phyloP scores from a whole-genome alignment of 2,113 vertebrate genomes.

The Tinamus guttatus region DNA sequence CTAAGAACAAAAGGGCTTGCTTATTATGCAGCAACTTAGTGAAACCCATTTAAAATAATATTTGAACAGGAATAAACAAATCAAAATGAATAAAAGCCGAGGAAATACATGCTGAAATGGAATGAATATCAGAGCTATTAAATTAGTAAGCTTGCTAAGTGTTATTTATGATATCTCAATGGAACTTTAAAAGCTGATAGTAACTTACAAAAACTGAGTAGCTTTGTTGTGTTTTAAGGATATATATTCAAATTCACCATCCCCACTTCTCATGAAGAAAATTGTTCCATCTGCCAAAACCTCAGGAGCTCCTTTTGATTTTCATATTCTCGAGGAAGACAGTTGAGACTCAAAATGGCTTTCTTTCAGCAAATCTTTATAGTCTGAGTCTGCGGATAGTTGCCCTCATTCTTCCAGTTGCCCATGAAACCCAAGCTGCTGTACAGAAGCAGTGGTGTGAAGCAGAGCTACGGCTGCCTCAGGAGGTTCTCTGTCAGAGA shows the following conservation, averaged over 20 bases:
- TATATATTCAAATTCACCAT: not conserved
- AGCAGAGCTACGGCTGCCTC: not conserved
- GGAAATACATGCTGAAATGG: conserved; percentile 54
- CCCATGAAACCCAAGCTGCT: not conserved
- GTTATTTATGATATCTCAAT: conserved; percentile 44
- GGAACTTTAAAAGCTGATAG: conserved; percentile 56
- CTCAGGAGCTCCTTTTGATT: not conserved
- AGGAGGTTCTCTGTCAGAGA: not conserved
- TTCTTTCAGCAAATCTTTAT: not conserved
- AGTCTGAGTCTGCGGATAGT: not conserved
- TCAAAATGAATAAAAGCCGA: conserved; percentile 62
- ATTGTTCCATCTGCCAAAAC: conserved; percentile 4
- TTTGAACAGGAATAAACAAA: conserved; percentile 63
- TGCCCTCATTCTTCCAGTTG: not conserved
- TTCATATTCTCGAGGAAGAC: conserved; percentile 18
- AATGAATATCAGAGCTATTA: conserved; percentile 60
- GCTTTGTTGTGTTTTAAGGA: conserved; percentile 40
- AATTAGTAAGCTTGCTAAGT: conserved; percentile 58
- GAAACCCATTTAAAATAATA: conserved; percentile 61
- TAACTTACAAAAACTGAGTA: conserved; percentile 46
- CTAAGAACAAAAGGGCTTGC: conserved; percentile 36
- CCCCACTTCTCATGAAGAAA: not conserved
- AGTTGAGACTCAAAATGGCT: not conserved
- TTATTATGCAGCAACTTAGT: conserved; percentile 40
- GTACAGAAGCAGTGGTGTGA: not conserved